phyloP scores from a whole-genome alignment of 2,797 vertebrate genomes.

The Hirundo rustica region DNA sequence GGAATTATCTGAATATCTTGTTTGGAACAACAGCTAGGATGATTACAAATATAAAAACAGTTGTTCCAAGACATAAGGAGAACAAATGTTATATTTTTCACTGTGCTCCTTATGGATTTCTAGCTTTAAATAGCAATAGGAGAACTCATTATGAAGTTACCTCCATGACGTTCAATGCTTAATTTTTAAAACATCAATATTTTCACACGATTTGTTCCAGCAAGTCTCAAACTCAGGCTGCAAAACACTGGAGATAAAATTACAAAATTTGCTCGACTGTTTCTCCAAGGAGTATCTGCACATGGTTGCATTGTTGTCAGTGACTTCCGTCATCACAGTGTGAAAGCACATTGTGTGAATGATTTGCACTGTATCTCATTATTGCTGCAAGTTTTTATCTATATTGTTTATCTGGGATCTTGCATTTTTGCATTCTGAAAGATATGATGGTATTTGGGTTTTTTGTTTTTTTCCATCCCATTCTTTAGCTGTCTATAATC shows the following conservation, averaged over 20 bases:
- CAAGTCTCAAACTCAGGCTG: conserved; percentile 41
- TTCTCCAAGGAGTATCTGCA: conserved; percentile 54
- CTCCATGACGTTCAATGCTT: conserved; percentile 33
- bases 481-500: not conserved
- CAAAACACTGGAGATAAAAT: conserved; percentile 37
- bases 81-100: conserved; percentile 39
- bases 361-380: conserved; percentile 64
- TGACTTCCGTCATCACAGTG: conserved; percentile 45
- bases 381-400: conserved; percentile 64
- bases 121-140: conserved; percentile 61
- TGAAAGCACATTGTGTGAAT: conserved; percentile 57
- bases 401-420: conserved; percentile 2
- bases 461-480: not conserved
- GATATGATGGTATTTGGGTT: not conserved
- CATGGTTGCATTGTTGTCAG: conserved; percentile 55
- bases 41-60: conserved; percentile 45
- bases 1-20: conserved; percentile 29
- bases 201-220: conserved; percentile 2
- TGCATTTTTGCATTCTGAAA: conserved; percentile 25
- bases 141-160: conserved; percentile 42
- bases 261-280: conserved; percentile 9
- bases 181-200: conserved; percentile 55
- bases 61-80: conserved; percentile 44
- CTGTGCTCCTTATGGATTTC: conserved; percentile 55
- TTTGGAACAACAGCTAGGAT: conserved; percentile 46